These are phyloP conservation scores for Chaetorhynchus papuensis DNA, from an alignment of 2,113 vertebrate species.

Conservation along the genomic window DNA sequence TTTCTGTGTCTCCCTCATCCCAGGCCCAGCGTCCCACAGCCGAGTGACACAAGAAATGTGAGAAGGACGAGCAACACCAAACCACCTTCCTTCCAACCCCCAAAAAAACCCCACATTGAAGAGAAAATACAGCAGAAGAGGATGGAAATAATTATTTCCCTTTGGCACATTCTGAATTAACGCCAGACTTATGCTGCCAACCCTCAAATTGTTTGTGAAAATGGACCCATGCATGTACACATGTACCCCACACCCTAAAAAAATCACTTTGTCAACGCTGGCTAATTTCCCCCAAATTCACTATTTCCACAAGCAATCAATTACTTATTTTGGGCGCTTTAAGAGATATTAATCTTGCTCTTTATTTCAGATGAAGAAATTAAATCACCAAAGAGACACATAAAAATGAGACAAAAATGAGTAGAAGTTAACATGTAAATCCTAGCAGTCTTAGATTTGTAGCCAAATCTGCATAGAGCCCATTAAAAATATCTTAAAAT, in stretches of 20 bases:
- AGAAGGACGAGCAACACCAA: background rate
- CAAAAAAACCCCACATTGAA: background rate
- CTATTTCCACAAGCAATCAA: background rate
- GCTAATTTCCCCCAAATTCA: background rate
- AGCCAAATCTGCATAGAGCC: background rate
- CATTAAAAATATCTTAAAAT: background rate
- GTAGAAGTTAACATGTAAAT: background rate
- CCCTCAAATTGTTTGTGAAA: background rate
- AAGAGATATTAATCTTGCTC: background rate
- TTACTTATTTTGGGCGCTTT: background rate
- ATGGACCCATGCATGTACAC: background rate
- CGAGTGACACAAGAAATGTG: fast-evolving
- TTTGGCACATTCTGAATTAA: background rate
- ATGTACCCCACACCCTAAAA: background rate
- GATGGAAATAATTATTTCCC: background rate
- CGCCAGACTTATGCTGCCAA: fast-evolving
- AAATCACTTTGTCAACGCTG: background rate
- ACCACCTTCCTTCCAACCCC: background rate
- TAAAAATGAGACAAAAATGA: background rate
- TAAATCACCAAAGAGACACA: background rate
- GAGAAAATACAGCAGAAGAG: background rate
- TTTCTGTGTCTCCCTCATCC: background rate
- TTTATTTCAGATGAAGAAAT: background rate
- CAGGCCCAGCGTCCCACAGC: background rate
- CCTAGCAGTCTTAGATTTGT: background rate